phyloP scores from a whole-genome alignment of 2,113 vertebrate genomes.

The Corythoichthys haematopterus region DNA sequence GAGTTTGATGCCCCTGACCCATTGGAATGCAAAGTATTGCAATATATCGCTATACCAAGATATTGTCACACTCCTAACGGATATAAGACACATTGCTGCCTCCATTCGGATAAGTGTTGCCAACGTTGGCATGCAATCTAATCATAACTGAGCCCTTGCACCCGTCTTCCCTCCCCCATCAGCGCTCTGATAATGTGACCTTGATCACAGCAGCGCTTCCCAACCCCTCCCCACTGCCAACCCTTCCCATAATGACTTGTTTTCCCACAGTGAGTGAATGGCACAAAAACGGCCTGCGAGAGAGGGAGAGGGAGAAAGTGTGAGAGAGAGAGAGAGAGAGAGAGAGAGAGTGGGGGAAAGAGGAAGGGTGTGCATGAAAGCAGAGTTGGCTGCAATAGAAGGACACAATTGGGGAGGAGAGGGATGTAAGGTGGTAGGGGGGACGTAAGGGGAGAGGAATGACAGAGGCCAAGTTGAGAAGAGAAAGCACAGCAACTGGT shows the following conservation, averaged over 20 bases:
- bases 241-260: conserved; percentile 69
- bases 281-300: conserved; percentile 56
- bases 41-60: not conserved
- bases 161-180: conserved; percentile 6
- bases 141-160: conserved; percentile 17
- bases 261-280: conserved; percentile 71
- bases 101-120: conserved; percentile 10
- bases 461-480: conserved; percentile 23
- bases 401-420: conserved; percentile 5
- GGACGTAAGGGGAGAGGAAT: conserved; percentile 29
- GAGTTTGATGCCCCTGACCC: too few relatives aligned
- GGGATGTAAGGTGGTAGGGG: conserved; percentile 23
- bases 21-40: too few relatives aligned
- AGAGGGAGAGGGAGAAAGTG: conserved; percentile 5
- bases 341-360: conserved; percentile 8
- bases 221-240: conserved; percentile 36
- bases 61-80: not conserved
- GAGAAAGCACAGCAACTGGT: conserved; percentile 42
- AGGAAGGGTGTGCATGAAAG: conserved; percentile 18
- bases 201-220: conserved; percentile 53
- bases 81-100: not conserved
- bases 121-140: conserved; percentile 28
- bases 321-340: conserved; percentile 24
- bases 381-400: conserved; percentile 25
- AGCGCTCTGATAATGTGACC: conserved; percentile 62